These are phyloP conservation scores for Dendrocincla tyrannina DNA, from an alignment of 2,797 vertebrate species.

Conservation along the genomic window DNA sequence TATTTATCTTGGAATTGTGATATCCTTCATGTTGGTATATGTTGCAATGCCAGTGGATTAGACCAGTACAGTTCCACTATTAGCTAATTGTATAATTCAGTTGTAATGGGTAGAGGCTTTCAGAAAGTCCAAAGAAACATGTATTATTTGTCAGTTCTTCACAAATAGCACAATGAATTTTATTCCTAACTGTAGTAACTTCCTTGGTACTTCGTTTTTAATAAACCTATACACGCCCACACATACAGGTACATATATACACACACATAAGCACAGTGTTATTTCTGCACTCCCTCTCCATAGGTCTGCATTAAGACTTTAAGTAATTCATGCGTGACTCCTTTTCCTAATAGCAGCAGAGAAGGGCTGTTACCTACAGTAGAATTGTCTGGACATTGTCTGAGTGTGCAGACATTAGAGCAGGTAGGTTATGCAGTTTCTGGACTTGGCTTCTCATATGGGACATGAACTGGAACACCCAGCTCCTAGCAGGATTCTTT, in stretches of 20 bases:
- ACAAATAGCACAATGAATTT: neutral
- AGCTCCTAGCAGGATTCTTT: neutral
- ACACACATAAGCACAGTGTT: rapidly evolving
- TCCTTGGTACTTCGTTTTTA: neutral
- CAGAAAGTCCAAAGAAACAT: neutral
- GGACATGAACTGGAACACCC: neutral
- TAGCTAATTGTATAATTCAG: neutral
- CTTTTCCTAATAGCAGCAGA: neutral
- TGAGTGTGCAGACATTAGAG: neutral
- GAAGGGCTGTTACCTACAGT: neutral
- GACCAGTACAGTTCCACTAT: neutral
- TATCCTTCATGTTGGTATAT: neutral
- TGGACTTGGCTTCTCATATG: neutral
- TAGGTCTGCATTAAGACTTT: neutral
- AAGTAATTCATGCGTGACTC: neutral
- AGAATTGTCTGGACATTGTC: conserved; percentile 2
- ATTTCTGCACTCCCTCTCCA: neutral
- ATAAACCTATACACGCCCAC: rapidly evolving
- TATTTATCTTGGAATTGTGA: neutral
- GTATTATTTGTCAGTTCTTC: neutral
- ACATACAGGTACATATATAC: rapidly evolving
- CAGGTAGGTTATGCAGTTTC: neutral
- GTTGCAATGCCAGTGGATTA: neutral
- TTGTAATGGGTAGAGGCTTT: neutral
- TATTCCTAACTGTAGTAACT: neutral